Base-by-base conservation (phyloP, 2,888 invertebrate species). In the Steromphala cineraria region DNA sequence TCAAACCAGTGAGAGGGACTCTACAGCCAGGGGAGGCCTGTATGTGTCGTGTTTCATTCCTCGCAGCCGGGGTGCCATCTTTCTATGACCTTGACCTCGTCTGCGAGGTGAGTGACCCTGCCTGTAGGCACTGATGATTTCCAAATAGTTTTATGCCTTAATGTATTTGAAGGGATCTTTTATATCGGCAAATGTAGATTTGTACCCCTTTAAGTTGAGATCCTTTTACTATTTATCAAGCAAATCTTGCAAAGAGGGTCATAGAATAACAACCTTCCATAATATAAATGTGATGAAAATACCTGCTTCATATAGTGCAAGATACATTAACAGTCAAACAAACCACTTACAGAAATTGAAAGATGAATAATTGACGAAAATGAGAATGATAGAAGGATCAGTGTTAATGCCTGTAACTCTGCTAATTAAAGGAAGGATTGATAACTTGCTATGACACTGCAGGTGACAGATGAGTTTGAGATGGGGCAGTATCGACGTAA, bases 61-160 rank as follows among this genome's bases (percentile, higher is more conserved):
- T 89, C 10, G 91, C 93, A 1, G 85, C 83, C 75, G 91, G 90
- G n/a, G 87, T 88, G 19, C 92, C 93, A 10, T 90, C 92, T 19
- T 93, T 93, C 88, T 93, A 92, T 83, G 92, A 93, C 85, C 88
- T 93, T 81, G 93, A 93, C 86, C 89, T 93, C 19, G 89, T 93
- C 36, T 93, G 93, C 89, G 93, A 93, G 90, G 93, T 93, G 85
- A 84, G 89, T 76, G 13, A n/a, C 8, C 40, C 21, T 76, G 24
- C 28, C n/a, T 2, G 56, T 19, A 56, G 8, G 56, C 1, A 7
- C n/a, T 21, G 21, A 4, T 55, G 8, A 5, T n/a, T 2, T 3
- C 2, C 28, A 21, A 46, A 46, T 46, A 13, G 24, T 13, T 31
- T 53, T 21, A 10, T 24, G 13, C 28, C 53, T n/a, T 24, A 17